Conservation (phyloP, 1,140 invertebrate genomes). For the Hyles euphorbiae region DNA sequence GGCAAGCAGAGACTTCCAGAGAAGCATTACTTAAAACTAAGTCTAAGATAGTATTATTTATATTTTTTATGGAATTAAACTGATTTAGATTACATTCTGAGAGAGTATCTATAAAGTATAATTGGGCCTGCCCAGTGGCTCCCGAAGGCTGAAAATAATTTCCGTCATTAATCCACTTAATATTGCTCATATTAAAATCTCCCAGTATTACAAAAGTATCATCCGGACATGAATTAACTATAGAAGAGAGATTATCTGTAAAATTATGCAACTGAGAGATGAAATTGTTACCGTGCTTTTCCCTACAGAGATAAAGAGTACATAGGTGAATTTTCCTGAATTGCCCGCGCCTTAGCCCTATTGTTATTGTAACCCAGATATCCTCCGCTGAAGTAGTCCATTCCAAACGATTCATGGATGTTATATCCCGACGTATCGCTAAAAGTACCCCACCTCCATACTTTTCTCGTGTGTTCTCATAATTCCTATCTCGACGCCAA, state of each 20-base stretch:
- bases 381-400: conserved; percentile 26
- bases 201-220: conserved; percentile 15
- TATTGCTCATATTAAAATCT: conserved; percentile 4
- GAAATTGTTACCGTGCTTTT: conserved; percentile 18
- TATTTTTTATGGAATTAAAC: no score
- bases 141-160: conserved; percentile 1
- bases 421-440: conserved; percentile 13
- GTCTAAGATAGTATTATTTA: no score
- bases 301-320: conserved; percentile 18
- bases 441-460: conserved; percentile 14
- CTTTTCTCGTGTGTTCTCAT: conserved; percentile 6
- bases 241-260: conserved; percentile 13
- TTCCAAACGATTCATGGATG: conserved; percentile 11
- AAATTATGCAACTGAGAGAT: conserved; percentile 13
- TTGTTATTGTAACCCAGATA: conserved; percentile 19
- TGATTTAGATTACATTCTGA: no score
- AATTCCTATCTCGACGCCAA: conserved; percentile 10
- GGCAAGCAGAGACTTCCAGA: no score
- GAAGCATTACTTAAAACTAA: no score
- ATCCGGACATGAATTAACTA: conserved; percentile 13
- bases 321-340: conserved; percentile 16
- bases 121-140: background rate
- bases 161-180: conserved; percentile 1
- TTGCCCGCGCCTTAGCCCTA: background rate
- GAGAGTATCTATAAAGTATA: no score